These are phyloP conservation scores for Chromoteleia sp. DNA, from an alignment of 2,888 invertebrate species.

Conservation along the genomic window DNA sequence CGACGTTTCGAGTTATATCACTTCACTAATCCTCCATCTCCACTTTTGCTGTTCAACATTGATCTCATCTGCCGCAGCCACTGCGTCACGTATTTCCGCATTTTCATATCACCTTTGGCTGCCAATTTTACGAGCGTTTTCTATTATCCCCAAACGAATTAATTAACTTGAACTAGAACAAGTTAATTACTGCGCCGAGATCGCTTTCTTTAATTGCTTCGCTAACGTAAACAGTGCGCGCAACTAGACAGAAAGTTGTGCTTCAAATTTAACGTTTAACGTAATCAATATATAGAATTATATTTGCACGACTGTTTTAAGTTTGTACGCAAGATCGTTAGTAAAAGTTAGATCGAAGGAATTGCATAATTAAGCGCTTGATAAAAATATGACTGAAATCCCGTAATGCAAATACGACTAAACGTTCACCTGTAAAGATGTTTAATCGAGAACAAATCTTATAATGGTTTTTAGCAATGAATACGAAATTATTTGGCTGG, in stretches of 20 bases:
- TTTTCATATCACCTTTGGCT: constrained; percentile 50
- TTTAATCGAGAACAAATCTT: constrained; percentile 5
- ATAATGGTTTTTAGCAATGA: constrained; percentile 20
- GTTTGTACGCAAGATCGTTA: too few species aligned
- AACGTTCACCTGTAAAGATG: too few species aligned
- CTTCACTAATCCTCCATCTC: constrained; percentile 69
- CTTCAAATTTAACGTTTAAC: background rate
- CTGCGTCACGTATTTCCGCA: constrained; percentile 32
- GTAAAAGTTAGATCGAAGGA: background rate
- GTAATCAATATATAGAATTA: background rate
- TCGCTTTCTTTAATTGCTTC: constrained; percentile 42
- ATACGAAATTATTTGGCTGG: constrained; percentile 35
- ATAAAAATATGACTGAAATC: too few species aligned
- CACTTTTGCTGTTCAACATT: constrained; percentile 58
- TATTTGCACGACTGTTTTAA: too few species aligned
- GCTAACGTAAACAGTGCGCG: constrained; percentile 5
- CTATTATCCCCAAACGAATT: constrained; percentile 54
- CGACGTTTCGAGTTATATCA: constrained; percentile 71
- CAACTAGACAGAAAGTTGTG: constrained; percentile 11
- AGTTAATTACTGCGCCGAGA: constrained; percentile 46
- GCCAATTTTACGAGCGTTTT: constrained; percentile 57
- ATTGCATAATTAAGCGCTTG: too few species aligned
- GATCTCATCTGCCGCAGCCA: constrained; percentile 54
- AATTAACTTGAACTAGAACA: constrained; percentile 49
- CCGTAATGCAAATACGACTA: too few species aligned